A percentile compares a stretch with the other conserved stretches of the same genome.
Conservation (phyloP, 2,113 vertebrate species). For the Albula goreensis region DNA sequence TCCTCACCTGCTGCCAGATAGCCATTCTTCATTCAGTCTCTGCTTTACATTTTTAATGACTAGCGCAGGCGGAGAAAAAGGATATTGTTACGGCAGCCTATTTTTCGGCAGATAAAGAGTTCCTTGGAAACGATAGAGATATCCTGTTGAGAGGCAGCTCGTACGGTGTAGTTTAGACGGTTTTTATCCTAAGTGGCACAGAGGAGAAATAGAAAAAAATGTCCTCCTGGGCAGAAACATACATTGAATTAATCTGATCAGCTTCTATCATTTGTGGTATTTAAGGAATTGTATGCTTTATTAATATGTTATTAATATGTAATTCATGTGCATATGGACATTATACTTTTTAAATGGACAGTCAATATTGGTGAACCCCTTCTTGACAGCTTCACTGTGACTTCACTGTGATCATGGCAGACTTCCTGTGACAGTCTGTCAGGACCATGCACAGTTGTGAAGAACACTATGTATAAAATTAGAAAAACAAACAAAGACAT, state of each 20-base stretch:
- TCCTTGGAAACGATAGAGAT: not conserved
- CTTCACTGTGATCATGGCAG: not conserved
- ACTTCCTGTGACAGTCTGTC: no score
- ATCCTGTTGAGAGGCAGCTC: not conserved
- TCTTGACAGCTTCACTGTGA: not conserved
- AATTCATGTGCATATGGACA: not conserved
- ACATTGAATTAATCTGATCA: not conserved
- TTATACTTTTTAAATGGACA: not conserved
- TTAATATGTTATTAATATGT: not conserved
- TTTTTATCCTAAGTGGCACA: not conserved
- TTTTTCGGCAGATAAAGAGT: slow-evolving; percentile 3
- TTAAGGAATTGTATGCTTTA: not conserved
- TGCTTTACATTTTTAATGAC: slow-evolving; percentile 31
- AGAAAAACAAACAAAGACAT: no score
- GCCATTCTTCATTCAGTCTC: slow-evolving; percentile 29
- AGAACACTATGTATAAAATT: no score
- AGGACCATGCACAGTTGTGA: no score
- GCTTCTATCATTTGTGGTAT: not conserved
- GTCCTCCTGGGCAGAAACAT: not conserved
- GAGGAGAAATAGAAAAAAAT: not conserved
- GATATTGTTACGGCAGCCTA: slow-evolving; percentile 9
- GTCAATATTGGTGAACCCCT: not conserved
- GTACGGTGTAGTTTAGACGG: not conserved
- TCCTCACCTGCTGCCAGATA: slow-evolving; percentile 20
- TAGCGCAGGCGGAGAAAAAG: not conserved